Evolutionary conservation across 2,888 invertebrate species (phyloP).

Genomic region (Agrenia bidenticulata): DNA sequence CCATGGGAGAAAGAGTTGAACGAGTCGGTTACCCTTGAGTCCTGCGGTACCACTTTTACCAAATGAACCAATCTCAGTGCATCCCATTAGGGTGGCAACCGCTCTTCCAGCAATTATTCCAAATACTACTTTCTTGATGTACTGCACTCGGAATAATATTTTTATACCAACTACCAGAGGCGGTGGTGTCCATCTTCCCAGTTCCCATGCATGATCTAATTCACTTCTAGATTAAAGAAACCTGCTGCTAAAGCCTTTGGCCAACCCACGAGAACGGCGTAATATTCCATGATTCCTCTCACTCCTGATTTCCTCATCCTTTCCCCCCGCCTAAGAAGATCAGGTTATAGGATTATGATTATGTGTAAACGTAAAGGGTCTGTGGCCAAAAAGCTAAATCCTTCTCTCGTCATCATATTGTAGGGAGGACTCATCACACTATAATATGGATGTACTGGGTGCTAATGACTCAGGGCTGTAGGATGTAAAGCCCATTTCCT

Average conservation of each 20-base stretch:
- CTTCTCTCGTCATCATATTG: too few relatives aligned
- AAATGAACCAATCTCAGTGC: not conserved
- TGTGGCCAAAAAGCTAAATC: not conserved
- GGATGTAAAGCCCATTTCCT: constrained; percentile 42
- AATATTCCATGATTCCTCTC: too few relatives aligned
- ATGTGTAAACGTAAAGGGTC: too few relatives aligned
- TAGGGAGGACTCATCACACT: too few relatives aligned
- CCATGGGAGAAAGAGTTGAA: constrained; percentile 7
- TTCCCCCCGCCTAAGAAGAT: not conserved
- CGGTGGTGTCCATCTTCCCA: too few relatives aligned
- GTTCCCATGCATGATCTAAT: too few relatives aligned
- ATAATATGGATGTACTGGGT: constrained; percentile 22
- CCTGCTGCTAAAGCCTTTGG: too few relatives aligned
- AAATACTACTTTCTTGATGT: not conserved
- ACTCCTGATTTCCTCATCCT: not conserved
- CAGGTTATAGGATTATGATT: not conserved
- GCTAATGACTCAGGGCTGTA: constrained; percentile 46
- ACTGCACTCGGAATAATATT: not conserved
- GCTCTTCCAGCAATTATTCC: not conserved
- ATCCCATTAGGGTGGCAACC: constrained; percentile 1
- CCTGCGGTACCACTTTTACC: not conserved
- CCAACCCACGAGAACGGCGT: too few relatives aligned
- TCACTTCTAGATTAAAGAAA: too few relatives aligned
- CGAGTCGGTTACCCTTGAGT: not conserved
- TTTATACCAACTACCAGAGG: not conserved